Evolutionary conservation across 64 coral and sea anemone species (phyloP).

Genomic region (Platygyra sinensis): DNA sequence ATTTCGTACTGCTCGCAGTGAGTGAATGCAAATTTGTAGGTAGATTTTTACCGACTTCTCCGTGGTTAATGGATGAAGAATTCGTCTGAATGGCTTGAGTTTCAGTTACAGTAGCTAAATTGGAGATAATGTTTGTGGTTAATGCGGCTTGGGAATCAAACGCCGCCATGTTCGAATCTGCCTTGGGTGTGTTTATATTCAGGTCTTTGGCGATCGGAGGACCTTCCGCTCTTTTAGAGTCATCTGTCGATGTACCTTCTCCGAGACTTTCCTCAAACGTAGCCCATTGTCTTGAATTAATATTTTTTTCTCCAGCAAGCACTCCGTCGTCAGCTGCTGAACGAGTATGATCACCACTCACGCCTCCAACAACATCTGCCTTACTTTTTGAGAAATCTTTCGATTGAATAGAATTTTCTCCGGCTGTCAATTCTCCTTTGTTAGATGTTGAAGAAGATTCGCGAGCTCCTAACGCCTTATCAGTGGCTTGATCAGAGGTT

Average conservation of each 20-base stretch:
- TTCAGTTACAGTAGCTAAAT: slow-evolving; percentile 2
- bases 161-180: slow-evolving; percentile 29
- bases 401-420: background rate
- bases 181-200: slow-evolving; percentile 18
- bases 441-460: background rate
- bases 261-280: slow-evolving; percentile 5
- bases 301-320: background rate
- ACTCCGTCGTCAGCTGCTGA: background rate
- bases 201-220: background rate
- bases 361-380: slow-evolving; percentile 9
- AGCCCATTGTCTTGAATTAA: background rate
- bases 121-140: slow-evolving; percentile 49
- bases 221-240: background rate
- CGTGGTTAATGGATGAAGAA: background rate
- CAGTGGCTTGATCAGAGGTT: background rate
- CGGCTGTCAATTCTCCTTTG: background rate
- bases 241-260: background rate
- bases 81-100: background rate
- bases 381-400: background rate
- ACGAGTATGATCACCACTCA: background rate
- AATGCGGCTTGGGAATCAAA: slow-evolving; percentile 40
- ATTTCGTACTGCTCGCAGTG: slow-evolving; percentile 1
- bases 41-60: background rate
- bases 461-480: background rate
- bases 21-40: background rate